Conservation (phyloP, 1,140 invertebrate genomes). For the Ridgeia piscesae region DNA sequence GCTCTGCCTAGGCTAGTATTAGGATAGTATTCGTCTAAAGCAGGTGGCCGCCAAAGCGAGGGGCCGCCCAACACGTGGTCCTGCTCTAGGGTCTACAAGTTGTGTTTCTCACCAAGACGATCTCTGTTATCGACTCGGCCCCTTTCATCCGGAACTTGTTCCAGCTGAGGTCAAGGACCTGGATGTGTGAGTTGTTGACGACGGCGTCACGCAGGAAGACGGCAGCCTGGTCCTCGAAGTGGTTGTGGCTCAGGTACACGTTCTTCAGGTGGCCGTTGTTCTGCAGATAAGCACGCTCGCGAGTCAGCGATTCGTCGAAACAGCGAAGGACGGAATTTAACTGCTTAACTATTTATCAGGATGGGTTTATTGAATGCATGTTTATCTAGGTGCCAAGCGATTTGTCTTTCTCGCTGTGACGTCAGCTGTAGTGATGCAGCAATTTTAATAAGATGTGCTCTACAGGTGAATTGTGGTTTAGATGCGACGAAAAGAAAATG, state of each 20-base stretch:
- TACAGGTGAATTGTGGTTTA: too few relatives aligned
- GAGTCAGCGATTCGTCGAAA: not conserved
- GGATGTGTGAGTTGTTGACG: slow-evolving; percentile 43
- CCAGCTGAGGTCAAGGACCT: slow-evolving; percentile 49
- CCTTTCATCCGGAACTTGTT: slow-evolving; percentile 47
- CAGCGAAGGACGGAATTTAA: not conserved
- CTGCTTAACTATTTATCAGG: not conserved
- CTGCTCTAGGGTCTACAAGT: not conserved
- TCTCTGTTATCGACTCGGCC: slow-evolving; percentile 42
- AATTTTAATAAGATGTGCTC: too few relatives aligned
- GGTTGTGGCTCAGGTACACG: slow-evolving; percentile 41
- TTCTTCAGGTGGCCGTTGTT: slow-evolving; percentile 37
- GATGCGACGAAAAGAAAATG: too few relatives aligned
- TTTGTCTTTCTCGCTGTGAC: not conserved
- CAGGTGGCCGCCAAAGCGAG: not conserved
- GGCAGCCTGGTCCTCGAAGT: slow-evolving; percentile 40
- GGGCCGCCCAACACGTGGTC: too few relatives aligned
- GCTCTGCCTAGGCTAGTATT: too few relatives aligned
- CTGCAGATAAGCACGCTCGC: slow-evolving; percentile 23
- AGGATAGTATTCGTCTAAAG: too few relatives aligned
- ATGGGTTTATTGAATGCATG: not conserved
- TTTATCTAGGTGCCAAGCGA: not conserved
- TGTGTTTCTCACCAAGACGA: slow-evolving; percentile 36
- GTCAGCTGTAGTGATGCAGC: not conserved
- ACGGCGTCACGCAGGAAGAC: slow-evolving; percentile 39